These are phyloP conservation scores for Channallabes apus DNA, from an alignment of 2,797 vertebrate genomes.

Conservation along the genomic window DNA sequence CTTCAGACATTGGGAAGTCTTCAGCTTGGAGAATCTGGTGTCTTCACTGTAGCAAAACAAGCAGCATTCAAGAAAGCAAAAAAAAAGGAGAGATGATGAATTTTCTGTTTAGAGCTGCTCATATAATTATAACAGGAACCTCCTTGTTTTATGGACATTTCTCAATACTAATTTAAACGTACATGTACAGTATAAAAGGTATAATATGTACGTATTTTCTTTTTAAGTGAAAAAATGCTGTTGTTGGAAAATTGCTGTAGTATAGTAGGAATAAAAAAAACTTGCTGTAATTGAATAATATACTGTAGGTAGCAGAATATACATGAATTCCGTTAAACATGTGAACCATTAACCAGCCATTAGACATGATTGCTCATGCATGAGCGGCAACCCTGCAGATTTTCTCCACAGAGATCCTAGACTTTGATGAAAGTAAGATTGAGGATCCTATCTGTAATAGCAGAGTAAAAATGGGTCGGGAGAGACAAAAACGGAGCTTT, in stretches of 20 bases:
- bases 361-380: not conserved
- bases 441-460: not conserved
- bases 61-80: not conserved
- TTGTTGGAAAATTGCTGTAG: not conserved
- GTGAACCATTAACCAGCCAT: not conserved
- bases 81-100: not conserved
- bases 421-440: not conserved
- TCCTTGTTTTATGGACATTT: not conserved
- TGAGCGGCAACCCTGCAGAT: not conserved
- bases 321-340: too few relatives aligned
- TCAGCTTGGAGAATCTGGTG: not conserved
- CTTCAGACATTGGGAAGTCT: not conserved
- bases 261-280: not conserved
- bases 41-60: not conserved
- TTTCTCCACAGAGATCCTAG: not conserved
- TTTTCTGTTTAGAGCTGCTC: not conserved
- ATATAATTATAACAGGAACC: not conserved
- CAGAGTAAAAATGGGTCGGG: not conserved
- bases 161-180: not conserved
- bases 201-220: not conserved
- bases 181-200: not conserved
- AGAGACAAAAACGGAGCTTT: not conserved
- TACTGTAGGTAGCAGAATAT: not conserved
- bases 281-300: not conserved
- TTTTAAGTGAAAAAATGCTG: not conserved